phyloP scores from a whole-genome alignment of 2,113 vertebrate genomes.

The Seriola aureovittata region DNA sequence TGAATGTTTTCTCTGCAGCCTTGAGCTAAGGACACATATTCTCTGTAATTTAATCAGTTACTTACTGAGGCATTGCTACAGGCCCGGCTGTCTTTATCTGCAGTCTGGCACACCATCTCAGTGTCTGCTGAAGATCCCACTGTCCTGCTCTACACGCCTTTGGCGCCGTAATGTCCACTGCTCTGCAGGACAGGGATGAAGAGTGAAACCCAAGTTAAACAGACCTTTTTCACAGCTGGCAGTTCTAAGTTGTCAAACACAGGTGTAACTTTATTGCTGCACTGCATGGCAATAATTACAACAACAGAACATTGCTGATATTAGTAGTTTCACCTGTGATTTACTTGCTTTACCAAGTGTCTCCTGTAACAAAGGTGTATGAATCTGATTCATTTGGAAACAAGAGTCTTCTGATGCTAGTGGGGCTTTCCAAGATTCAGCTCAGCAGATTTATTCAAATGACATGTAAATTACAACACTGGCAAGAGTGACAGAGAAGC shows the following conservation, averaged over 20 bases:
- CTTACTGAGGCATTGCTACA: conserved; percentile 38
- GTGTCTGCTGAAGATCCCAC: background rate
- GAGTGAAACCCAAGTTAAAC: background rate
- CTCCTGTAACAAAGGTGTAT: too few relatives aligned
- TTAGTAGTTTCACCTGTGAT: background rate
- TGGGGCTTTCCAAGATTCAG: too few relatives aligned
- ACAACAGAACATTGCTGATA: background rate
- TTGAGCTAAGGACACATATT: conserved; percentile 25
- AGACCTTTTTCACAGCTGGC: background rate
- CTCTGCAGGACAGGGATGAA: background rate
- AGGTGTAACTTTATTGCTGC: background rate
- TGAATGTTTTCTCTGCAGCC: conserved; percentile 35
- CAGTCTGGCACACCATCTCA: background rate
- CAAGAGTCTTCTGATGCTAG: too few relatives aligned
- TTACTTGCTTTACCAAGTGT: background rate
- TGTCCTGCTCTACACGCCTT: background rate
- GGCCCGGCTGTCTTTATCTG: background rate
- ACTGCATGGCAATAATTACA: background rate
- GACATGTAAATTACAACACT: too few relatives aligned
- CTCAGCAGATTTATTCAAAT: too few relatives aligned
- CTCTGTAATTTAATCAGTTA: conserved; percentile 40
- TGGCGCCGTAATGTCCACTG: background rate
- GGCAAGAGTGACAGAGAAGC: too few relatives aligned
- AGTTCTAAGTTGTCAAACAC: background rate
- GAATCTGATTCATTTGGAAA: too few relatives aligned